Percentiles rank a stretch among this genome's conserved stretches.
phyloP scores from a whole-genome alignment of 2,888 invertebrate genomes.

The Erpobdella octoculata region DNA sequence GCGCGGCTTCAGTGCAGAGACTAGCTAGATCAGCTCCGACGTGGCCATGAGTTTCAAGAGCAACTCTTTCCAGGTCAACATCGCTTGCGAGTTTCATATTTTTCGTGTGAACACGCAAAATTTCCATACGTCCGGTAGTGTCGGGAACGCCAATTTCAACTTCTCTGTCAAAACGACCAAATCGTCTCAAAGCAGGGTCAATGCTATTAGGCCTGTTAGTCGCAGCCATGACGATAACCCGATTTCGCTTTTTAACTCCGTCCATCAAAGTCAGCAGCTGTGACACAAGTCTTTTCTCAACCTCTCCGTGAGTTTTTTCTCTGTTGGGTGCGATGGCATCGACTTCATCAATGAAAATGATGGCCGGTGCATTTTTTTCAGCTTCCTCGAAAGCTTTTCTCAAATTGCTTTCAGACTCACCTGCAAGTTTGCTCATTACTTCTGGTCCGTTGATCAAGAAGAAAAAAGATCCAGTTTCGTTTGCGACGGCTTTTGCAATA shows the following conservation, averaged over 20 bases:
- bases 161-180: conserved; percentile 92
- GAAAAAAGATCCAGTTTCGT: conserved; percentile 95
- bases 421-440: conserved; percentile 98
- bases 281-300: conserved; percentile 95
- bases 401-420: conserved; percentile 96
- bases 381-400: conserved; percentile 99
- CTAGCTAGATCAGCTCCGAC: conserved; percentile 98
- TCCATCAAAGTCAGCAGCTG: conserved; percentile 97
- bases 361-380: conserved; percentile 97
- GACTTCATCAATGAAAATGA: conserved; percentile 97
- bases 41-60: conserved; percentile 96
- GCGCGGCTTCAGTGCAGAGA: conserved; percentile 93
- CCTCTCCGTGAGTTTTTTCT: conserved; percentile 73
- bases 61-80: conserved; percentile 83
- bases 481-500: conserved; percentile 95
- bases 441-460: conserved; percentile 65
- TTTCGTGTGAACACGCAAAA: conserved; percentile 95
- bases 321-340: conserved; percentile 99
- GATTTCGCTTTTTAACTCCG: conserved; percentile 95
- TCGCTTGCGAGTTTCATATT: conserved; percentile 99
- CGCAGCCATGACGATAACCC: conserved; percentile 99
- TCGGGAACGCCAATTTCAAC: conserved; percentile 99
- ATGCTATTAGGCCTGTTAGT: conserved; percentile 98
- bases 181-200: conserved; percentile 90
- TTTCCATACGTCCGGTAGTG: conserved; percentile 91